Percentiles rank a stretch among this genome's conserved stretches.
phyloP scores from a whole-genome alignment of 2,113 vertebrate species.

The Puntigrus tetrazona region DNA sequence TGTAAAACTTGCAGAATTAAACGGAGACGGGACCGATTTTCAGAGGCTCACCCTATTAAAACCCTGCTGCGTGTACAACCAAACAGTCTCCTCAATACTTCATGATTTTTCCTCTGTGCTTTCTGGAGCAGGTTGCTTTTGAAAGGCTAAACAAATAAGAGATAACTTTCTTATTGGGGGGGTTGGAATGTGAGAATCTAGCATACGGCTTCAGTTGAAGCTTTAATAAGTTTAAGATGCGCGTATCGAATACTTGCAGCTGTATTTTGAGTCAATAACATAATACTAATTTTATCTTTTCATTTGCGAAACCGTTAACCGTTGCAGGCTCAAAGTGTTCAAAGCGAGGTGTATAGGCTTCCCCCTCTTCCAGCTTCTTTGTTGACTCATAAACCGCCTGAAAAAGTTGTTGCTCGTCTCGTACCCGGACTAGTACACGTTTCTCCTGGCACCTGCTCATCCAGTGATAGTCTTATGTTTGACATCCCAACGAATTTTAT shows the following conservation, averaged over 20 bases:
- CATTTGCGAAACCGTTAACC: too few species aligned
- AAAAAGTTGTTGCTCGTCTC: background rate
- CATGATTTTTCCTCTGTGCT: background rate
- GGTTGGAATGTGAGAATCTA: background rate
- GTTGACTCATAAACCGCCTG: background rate
- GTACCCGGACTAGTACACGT: background rate
- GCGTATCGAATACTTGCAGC: background rate
- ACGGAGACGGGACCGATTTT: constrained; percentile 9
- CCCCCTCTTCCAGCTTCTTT: background rate
- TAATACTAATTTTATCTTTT: background rate
- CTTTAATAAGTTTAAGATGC: background rate
- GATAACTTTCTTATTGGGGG: background rate
- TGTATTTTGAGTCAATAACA: background rate
- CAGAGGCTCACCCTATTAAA: constrained; percentile 6
- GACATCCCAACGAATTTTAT: constrained; percentile 54
- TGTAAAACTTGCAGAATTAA: constrained; percentile 30
- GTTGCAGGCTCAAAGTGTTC: too few species aligned
- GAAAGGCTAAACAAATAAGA: background rate
- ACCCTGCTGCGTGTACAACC: background rate
- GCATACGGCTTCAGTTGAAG: background rate
- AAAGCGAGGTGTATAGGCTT: too few species aligned
- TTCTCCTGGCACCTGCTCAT: constrained; percentile 46
- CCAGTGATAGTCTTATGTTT: constrained; percentile 27
- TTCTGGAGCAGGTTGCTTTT: background rate
- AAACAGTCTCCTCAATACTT: background rate